Evolutionary conservation across 30 jellyfish, hydroid and myxozoan species (phyloP).

Genomic region (Hydractinia symbiolongicarpus): DNA sequence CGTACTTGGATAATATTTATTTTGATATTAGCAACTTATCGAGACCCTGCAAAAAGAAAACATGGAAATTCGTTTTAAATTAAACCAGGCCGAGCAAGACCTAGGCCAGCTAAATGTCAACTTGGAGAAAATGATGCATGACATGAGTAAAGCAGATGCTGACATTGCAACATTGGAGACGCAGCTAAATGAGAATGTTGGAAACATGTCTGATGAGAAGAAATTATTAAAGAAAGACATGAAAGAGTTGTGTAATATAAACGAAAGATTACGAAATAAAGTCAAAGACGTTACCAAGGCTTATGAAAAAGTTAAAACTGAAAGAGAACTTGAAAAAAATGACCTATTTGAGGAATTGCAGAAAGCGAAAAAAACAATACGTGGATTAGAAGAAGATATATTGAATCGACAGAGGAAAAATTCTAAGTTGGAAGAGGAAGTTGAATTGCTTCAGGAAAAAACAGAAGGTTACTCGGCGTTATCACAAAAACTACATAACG

Average conservation of each 20-base stretch:
- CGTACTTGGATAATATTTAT: too few relatives aligned
- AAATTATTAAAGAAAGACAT: constrained; percentile 43
- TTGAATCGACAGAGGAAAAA: constrained; percentile 41
- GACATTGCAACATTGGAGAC: constrained; percentile 11
- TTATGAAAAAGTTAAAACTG: constrained; percentile 29
- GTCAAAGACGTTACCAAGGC: constrained; percentile 56
- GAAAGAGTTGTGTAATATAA: constrained; percentile 51
- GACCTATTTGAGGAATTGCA: constrained; percentile 28
- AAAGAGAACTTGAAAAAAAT: constrained; percentile 25
- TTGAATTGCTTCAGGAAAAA: constrained; percentile 28
- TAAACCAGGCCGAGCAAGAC: constrained; percentile 31
- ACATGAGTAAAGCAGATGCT: constrained; percentile 21
- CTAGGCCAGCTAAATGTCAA: constrained; percentile 21
- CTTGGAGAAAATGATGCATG: constrained; percentile 17
- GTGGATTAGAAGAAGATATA: constrained; percentile 23
- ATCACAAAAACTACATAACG: constrained; percentile 20
- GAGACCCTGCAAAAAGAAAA: constrained; percentile 5
- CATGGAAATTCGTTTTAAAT: background rate
- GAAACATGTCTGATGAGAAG: constrained; percentile 37
- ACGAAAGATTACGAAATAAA: constrained; percentile 57
- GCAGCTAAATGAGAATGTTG: constrained; percentile 11
- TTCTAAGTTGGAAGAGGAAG: constrained; percentile 28
- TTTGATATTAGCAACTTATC: constrained; percentile 1
- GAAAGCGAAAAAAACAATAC: constrained; percentile 22
- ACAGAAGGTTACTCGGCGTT: constrained; percentile 32